Evolutionary conservation across 2,797 vertebrate genomes (phyloP).

Genomic region (Pseudocheirus occidentalis): DNA sequence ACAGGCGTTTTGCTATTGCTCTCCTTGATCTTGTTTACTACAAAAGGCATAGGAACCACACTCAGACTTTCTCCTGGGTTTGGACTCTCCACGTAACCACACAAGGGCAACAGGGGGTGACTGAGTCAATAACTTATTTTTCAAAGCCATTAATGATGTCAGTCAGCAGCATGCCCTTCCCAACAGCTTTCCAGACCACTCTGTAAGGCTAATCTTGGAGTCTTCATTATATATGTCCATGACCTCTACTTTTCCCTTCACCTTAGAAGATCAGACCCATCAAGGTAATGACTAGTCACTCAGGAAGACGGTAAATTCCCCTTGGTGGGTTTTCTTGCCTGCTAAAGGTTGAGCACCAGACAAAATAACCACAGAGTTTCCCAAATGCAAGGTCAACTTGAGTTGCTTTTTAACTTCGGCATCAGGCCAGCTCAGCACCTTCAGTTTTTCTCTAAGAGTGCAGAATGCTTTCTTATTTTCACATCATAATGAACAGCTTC

Average conservation of each 20-base stretch:
- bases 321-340: background rate
- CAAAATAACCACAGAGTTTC: background rate
- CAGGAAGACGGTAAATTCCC: background rate
- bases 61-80: background rate
- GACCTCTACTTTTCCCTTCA: background rate
- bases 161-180: background rate
- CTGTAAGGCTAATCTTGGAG: background rate
- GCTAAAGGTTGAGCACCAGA: background rate
- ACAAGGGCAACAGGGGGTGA: background rate
- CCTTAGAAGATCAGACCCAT: background rate
- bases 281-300: background rate
- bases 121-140: background rate
- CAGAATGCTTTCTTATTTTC: background rate
- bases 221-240: background rate
- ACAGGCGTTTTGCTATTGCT: background rate
- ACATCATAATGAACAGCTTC: background rate
- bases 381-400: rapidly evolving
- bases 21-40: background rate
- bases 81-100: background rate
- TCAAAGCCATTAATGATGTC: background rate
- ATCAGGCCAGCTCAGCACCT: background rate
- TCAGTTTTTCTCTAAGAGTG: background rate
- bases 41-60: background rate
- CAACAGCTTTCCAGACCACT: background rate
- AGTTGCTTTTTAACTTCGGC: background rate